Conservation (phyloP, 2,888 invertebrate species). For the Isoperla grammatica region DNA sequence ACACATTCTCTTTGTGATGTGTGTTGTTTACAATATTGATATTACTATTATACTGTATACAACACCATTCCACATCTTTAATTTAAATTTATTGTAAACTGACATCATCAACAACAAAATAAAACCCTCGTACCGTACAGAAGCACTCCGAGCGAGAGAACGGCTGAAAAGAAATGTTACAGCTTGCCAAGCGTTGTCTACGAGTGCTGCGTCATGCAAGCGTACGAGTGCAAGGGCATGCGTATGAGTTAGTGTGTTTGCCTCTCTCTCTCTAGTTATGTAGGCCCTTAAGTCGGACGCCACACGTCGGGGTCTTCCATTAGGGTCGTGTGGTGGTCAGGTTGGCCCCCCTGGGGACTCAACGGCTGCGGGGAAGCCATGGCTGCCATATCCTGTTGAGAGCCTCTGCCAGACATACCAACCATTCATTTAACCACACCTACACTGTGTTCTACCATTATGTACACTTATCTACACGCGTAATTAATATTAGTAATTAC, state of each 20-base stretch:
- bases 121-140: no score
- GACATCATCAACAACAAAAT: no score
- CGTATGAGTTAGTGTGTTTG: constrained; percentile 25
- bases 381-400: constrained; percentile 79
- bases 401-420: constrained; percentile 54
- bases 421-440: neutral
- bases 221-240: constrained; percentile 37
- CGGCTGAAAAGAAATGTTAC: constrained; percentile 14
- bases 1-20: no score
- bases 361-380: constrained; percentile 63
- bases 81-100: no score
- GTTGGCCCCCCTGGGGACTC: constrained; percentile 41
- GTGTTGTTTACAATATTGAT: no score
- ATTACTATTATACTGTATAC: no score
- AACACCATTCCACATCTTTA: no score
- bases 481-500: no score
- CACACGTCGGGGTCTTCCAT: constrained; percentile 92
- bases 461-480: neutral
- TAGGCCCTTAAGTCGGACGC: constrained; percentile 73
- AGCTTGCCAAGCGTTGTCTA: constrained; percentile 17
- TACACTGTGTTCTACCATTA: constrained; percentile 16
- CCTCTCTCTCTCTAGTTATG: constrained; percentile 37
- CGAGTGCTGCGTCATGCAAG: constrained; percentile 22
- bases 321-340: constrained; percentile 67
- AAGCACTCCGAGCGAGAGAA: neutral